A percentile compares a stretch with the other conserved stretches of the same genome.
Evolutionary conservation across 2,888 invertebrate genomes (phyloP).

Genomic region (Orchesellides sinensis): DNA sequence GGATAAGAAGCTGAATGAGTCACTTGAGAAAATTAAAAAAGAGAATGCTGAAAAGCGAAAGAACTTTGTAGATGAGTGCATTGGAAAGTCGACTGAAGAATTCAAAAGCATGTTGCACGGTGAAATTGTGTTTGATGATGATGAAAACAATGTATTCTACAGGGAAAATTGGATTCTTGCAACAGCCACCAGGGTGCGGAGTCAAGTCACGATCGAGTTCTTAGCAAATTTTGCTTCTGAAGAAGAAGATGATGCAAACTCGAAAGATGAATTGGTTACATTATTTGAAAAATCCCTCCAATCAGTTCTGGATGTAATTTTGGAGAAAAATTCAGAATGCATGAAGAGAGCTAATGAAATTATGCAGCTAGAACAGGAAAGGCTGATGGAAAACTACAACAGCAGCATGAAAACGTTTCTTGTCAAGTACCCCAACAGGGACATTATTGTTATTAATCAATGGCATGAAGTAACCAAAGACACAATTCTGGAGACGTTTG

Average conservation of each 20-base stretch:
- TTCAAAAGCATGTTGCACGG: conserved; percentile 1
- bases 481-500: not conserved
- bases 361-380: not conserved
- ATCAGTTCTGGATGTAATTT: not conserved
- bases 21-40: not conserved
- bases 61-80: not conserved
- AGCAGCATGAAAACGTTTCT: conserved; percentile 11
- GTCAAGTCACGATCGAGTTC: not conserved
- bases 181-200: not conserved
- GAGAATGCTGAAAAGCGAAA: conserved; percentile 3
- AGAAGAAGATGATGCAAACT: not conserved
- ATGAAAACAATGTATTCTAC: not conserved
- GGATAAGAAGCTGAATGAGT: not conserved
- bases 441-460: not conserved
- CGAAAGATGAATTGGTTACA: not conserved
- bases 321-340: not conserved
- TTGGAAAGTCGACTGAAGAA: not conserved
- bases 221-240: not conserved
- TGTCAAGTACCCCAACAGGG: not conserved
- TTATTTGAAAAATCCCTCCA: not conserved
- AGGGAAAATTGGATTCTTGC: not conserved
- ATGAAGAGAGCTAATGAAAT: not conserved
- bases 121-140: no score
- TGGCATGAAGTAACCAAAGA: not conserved
- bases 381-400: not conserved